phyloP scores from a whole-genome alignment of 2,888 invertebrate species.

The Protodeltote pygarga region DNA sequence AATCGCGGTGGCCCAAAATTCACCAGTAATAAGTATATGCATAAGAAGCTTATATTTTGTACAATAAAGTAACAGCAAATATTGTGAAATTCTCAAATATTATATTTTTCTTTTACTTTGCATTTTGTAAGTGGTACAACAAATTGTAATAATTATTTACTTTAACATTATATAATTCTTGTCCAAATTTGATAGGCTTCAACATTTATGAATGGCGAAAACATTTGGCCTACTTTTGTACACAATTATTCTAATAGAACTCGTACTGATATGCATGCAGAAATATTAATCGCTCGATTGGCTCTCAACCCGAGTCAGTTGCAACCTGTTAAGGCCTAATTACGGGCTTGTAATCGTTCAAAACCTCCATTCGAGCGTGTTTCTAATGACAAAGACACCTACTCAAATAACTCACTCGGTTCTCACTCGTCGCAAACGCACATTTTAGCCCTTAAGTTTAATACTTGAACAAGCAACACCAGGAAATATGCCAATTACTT shows the following conservation, averaged over 20 bases:
- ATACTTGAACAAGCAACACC: no score
- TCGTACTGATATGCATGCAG: slow-evolving; percentile 32
- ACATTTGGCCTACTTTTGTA: slow-evolving; percentile 20
- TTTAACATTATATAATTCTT: no score
- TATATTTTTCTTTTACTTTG: neutral
- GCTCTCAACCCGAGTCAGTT: slow-evolving; percentile 13
- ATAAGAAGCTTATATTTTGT: no score
- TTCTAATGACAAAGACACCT: slow-evolving; percentile 6
- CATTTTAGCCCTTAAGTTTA: no score
- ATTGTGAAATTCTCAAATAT: no score
- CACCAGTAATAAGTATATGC: neutral
- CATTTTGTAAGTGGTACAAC: no score
- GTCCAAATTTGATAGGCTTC: no score
- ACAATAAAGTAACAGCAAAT: no score
- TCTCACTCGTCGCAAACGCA: slow-evolving; percentile 6
- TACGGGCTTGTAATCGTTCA: slow-evolving; percentile 27
- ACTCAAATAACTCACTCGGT: slow-evolving; percentile 15
- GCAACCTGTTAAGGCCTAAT: slow-evolving; percentile 43
- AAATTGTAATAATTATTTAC: no score
- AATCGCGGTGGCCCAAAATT: slow-evolving; percentile 6
- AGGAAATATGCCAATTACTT: no score
- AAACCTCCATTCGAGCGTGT: slow-evolving; percentile 15
- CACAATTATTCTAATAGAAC: slow-evolving; percentile 24
- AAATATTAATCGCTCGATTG: slow-evolving; percentile 40
- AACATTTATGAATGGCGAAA: slow-evolving; percentile 16